Evolutionary conservation across 2,113 vertebrate genomes (phyloP), one percentile per base, ranked within the genome.

Genomic region (Acanthisitta chloris): DNA sequence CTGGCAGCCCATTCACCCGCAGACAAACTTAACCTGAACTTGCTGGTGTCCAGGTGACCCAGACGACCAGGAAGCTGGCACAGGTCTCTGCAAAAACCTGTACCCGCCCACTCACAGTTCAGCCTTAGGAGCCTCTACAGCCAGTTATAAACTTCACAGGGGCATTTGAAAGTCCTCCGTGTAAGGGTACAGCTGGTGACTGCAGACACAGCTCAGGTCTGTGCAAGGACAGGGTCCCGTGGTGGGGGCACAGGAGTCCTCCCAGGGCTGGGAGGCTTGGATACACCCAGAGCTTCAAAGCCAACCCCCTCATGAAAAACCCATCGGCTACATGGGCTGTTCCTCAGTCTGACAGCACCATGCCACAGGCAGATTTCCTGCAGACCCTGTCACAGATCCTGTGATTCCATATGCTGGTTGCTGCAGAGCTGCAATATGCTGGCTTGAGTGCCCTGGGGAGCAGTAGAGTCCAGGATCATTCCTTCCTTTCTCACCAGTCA

Each of bases 141-240:
- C 3, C 51, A 58, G 52, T 42, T 6, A 51, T 3, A 17, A 28
- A 43, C 42, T 71, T 31, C 38, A n/a, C 0, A 0, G 6, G 16
- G 51, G 10, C 25, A 38, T 48, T 24, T 81, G 17, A 81, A 36
- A 49, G 21, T 10, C 21, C 43, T 34, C 36, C 8, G 38, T 2
- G 40, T 28, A 33, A 28, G 42, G 20, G 48, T 40, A 42, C 49
- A 40, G 8, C 15, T 52, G 45, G 31, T 4, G 49, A 58, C 69
- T 90, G 54, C 48, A 81, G 54, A 28, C 14, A 14, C 7, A 19
- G 34, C 43, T 24, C 43, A 17, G 23, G 58, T 19, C 24, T 29
- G 48, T 38, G 34, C 16, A 46, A 62, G 40, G 48, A 62, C 42
- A 12, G 8, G 12, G 23, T 34, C 36, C 23, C 6, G 3, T 15